Conservation (phyloP, 2,888 invertebrate genomes). For the Xylocampa areola region DNA sequence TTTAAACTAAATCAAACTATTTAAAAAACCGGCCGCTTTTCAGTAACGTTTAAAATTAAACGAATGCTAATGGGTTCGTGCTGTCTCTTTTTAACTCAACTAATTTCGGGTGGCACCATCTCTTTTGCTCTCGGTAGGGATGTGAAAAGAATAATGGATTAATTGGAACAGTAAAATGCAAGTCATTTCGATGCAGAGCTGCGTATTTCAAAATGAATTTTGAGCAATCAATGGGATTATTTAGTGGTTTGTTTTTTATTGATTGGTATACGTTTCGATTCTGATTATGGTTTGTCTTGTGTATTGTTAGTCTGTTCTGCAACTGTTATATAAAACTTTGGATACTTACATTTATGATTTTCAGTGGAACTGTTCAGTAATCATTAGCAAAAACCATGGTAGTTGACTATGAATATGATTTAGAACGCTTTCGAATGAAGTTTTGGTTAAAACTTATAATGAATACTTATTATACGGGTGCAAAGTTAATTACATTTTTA, state of each 20-base stretch:
- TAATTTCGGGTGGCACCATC: slow-evolving; percentile 23
- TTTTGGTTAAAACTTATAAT: no score
- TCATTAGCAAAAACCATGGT: no score
- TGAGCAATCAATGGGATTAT: slow-evolving; percentile 35
- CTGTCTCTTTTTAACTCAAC: slow-evolving; percentile 49
- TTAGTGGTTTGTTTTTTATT: slow-evolving; percentile 23
- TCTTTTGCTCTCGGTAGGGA: slow-evolving; percentile 55
- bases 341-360: no score
- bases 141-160: slow-evolving; percentile 67
- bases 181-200: slow-evolving; percentile 61
- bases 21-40: slow-evolving; percentile 63
- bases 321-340: no score
- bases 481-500: background rate
- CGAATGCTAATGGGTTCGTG: slow-evolving; percentile 57
- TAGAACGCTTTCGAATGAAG: no score
- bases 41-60: slow-evolving; percentile 60
- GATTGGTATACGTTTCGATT: slow-evolving; percentile 12
- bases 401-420: no score
- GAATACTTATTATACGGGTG: background rate
- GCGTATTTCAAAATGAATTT: slow-evolving; percentile 52
- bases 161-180: slow-evolving; percentile 61
- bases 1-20: slow-evolving; percentile 65
- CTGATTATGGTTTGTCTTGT: slow-evolving; percentile 10
- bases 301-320: no score
- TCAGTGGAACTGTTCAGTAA: no score